Base-by-base conservation (phyloP, 37 sponge, comb jelly and placozoan species). In the Beroe forskalii region DNA sequence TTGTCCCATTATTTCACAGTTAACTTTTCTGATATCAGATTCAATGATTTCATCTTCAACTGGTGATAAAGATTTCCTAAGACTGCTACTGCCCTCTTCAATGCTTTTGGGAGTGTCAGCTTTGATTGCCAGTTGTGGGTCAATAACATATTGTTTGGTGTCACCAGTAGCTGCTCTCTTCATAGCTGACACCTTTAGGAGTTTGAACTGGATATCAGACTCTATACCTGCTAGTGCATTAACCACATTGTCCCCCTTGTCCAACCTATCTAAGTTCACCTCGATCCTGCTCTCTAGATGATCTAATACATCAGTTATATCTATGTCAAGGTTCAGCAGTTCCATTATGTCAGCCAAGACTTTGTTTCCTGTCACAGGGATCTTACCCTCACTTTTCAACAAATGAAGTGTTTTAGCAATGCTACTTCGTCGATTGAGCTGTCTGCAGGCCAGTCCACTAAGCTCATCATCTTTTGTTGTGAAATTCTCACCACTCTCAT, bases 151-250 rank as follows among this genome's bases (percentile, higher is more conserved):
- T n/a, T n/a, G n/a, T n/a, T n/a, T n/a, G n/a, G n/a, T n/a, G n/a
- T n/a, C n/a, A n/a, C n/a, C n/a, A n/a, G 0, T 44, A 3, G 86
- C 35, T 9, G 27, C 44, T 25, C 40, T 80, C 27, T 38, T 80
- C 86, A 80, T 41, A 30, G 86, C 86, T 9, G 39, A 43, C 0
- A 80, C 55, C 42, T 80, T 32, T 0, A 80, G 86, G 25, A 80
- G 23, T 27, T 80, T 80, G 55, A 80, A 80, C 55, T 80, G 48
- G 9, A 80, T 41, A 38, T 80, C 86, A 22, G 55, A 30, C 55
- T 43, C 86, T 28, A 80, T 43, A 24, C 86, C 86, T 23, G 86
- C 86, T 25, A 80, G 86, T 33, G 86, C 86, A 42, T 80, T 80
- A 2, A 80, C 8, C 8, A 80, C 86, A 37, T 9, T 80, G 22